These are phyloP conservation scores for Petrophora chlorosata DNA, from an alignment of 2,888 invertebrate species.

Conservation along the genomic window DNA sequence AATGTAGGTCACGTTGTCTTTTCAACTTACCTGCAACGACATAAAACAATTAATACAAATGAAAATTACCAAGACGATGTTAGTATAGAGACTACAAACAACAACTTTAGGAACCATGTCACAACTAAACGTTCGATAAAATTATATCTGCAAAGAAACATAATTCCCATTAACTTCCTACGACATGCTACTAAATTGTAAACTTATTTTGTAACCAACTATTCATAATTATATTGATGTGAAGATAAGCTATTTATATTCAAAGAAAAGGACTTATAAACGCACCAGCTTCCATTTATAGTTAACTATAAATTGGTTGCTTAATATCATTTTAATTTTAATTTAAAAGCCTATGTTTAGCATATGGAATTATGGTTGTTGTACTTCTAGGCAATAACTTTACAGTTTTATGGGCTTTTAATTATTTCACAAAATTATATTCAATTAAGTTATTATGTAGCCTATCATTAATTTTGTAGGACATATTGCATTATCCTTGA, in stretches of 20 bases:
- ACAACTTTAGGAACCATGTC: no score
- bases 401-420: constrained; percentile 15
- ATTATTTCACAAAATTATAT: constrained; percentile 19
- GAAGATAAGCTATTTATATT: constrained; percentile 16
- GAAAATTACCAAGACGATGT: no score
- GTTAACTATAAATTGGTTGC: constrained; percentile 35
- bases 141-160: no score
- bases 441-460: constrained; percentile 17
- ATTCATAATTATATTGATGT: neutral
- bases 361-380: constrained; percentile 19
- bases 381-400: constrained; percentile 10
- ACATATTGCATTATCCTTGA: neutral
- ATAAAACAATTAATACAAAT: no score
- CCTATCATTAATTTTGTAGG: constrained; percentile 8
- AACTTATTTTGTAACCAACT: neutral
- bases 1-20: no score
- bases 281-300: constrained; percentile 32
- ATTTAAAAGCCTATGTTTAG: constrained; percentile 12
- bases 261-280: constrained; percentile 19
- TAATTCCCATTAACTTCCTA: no score
- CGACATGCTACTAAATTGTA: no score
- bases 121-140: no score
- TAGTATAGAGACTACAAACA: no score
- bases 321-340: constrained; percentile 43
- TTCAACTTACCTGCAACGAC: no score